phyloP scores from a whole-genome alignment of 2,888 invertebrate species.

The Lepeophtheirus nordmannii region DNA sequence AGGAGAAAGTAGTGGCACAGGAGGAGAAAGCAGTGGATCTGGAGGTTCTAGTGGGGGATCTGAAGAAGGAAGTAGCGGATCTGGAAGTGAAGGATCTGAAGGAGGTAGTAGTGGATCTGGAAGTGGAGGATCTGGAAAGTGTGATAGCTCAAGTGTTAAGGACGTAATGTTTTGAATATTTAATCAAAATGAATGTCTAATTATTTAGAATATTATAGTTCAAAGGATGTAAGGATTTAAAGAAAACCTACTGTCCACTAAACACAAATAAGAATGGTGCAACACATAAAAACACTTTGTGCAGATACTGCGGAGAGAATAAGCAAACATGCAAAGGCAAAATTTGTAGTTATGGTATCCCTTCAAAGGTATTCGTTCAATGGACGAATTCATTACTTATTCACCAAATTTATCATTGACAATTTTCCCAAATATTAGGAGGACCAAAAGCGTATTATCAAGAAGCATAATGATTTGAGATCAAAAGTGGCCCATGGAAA shows the following conservation, averaged over 20 bases:
- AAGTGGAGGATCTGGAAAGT: neutral
- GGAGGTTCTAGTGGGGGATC: neutral
- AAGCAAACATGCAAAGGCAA: neutral
- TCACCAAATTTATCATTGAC: neutral
- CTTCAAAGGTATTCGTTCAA: neutral
- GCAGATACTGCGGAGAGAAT: neutral
- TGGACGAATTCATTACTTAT: neutral
- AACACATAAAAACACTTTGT: neutral
- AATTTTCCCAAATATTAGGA: neutral
- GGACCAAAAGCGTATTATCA: neutral
- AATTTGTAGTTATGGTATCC: neutral
- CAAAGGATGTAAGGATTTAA: neutral
- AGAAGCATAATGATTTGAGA: neutral
- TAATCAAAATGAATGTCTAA: neutral
- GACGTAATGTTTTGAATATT: neutral
- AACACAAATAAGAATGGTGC: neutral
- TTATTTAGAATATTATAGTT: neutral
- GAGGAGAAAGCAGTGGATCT: neutral
- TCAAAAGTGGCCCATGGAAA: neutral
- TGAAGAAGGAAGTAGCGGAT: neutral
- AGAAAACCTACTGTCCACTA: neutral
- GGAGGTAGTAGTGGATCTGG: neutral
- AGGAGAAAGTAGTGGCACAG: neutral
- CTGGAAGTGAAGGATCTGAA: neutral
- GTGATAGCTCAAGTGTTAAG: neutral